A percentile compares a stretch with the other conserved stretches of the same genome.
phyloP scores from a whole-genome alignment of 1,140 invertebrate genomes.

The Oncopeltus fasciatus region DNA sequence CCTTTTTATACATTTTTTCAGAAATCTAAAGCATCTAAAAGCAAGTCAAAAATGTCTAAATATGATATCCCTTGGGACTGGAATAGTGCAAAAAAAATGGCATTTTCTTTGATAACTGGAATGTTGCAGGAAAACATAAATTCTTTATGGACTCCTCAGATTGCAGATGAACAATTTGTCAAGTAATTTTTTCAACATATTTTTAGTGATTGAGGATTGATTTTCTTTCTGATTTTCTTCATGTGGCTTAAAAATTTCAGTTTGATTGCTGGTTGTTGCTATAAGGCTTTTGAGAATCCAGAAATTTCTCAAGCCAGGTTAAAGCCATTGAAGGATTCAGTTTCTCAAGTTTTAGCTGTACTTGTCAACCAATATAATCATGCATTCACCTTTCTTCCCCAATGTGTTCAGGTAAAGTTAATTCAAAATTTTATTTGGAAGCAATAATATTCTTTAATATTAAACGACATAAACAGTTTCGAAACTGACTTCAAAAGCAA shows the following conservation, averaged over 20 bases:
- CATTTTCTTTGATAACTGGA: slow-evolving; percentile 45
- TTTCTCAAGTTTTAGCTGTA: slow-evolving; percentile 64
- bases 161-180: slow-evolving; percentile 73
- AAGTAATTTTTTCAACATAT: slow-evolving; percentile 39
- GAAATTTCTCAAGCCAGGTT: slow-evolving; percentile 32
- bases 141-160: slow-evolving; percentile 62
- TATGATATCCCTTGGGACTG: slow-evolving; percentile 36
- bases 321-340: slow-evolving; percentile 48
- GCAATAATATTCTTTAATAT: not conserved
- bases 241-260: slow-evolving; percentile 90
- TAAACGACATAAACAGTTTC: not conserved
- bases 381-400: slow-evolving; percentile 46
- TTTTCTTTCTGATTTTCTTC: not conserved
- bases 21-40: slow-evolving; percentile 22
- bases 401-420: slow-evolving; percentile 44
- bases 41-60: slow-evolving; percentile 26
- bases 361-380: slow-evolving; percentile 72
- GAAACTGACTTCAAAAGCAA: not conserved
- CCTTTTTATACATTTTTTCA: slow-evolving; percentile 15
- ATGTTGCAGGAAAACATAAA: slow-evolving; percentile 52
- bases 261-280: slow-evolving; percentile 51
- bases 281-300: slow-evolving; percentile 24
- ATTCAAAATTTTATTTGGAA: not conserved
- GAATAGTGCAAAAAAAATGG: slow-evolving; percentile 39
- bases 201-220: not conserved